Percentiles rank a stretch among this genome's conserved stretches.
Evolutionary conservation across 2,113 vertebrate genomes (phyloP).

Genomic region (Phodopus roborovskii): DNA sequence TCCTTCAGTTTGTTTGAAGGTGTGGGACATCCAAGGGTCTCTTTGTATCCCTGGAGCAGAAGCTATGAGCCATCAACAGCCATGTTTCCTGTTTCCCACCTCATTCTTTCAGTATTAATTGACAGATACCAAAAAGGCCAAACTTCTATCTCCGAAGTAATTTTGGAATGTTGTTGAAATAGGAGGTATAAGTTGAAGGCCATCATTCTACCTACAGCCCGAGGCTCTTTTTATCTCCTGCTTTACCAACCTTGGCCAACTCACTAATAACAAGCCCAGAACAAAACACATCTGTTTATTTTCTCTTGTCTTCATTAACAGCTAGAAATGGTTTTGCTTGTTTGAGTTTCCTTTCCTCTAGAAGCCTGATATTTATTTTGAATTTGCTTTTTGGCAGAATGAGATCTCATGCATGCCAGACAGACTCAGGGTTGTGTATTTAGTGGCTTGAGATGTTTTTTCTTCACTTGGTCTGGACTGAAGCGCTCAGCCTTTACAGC

Average conservation of each 20-base stretch:
- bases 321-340: slow-evolving; percentile 61
- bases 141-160: neutral
- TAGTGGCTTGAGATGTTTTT: slow-evolving; percentile 49
- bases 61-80: neutral
- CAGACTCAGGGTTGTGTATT: slow-evolving; percentile 47
- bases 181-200: neutral
- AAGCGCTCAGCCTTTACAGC: slow-evolving; percentile 33
- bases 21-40: neutral
- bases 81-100: slow-evolving; percentile 53
- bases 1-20: slow-evolving; percentile 54
- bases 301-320: slow-evolving; percentile 48
- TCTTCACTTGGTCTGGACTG: slow-evolving; percentile 46
- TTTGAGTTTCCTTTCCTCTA: slow-evolving; percentile 66
- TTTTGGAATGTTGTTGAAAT: slow-evolving; percentile 58
- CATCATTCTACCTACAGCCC: neutral
- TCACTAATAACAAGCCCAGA: slow-evolving; percentile 56
- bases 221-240: neutral
- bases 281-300: slow-evolving; percentile 69
- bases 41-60: neutral
- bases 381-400: slow-evolving; percentile 74
- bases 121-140: slow-evolving; percentile 26
- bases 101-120: slow-evolving; percentile 48
- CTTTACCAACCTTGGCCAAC: slow-evolving; percentile 13
- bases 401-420: slow-evolving; percentile 35
- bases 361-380: slow-evolving; percentile 73